Base-by-base conservation (phyloP, 2,113 vertebrate species). In the Rhinopomastus cyanomelas region DNA sequence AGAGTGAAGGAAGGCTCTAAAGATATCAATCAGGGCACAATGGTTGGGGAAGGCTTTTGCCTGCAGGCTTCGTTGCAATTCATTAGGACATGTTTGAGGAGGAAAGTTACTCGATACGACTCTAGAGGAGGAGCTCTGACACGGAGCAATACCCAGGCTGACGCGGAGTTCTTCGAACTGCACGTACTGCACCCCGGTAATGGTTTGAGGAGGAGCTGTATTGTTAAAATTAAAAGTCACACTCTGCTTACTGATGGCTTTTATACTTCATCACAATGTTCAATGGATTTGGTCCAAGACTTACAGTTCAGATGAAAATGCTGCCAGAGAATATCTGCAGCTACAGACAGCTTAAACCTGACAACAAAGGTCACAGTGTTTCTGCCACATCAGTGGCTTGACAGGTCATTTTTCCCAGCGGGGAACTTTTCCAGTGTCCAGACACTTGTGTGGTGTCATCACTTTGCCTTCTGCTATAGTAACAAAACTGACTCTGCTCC, bases 1-100 rank as follows among this genome's bases (percentile, higher is more conserved):
- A 0, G 5, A 59, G 84, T 60, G 81, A 77, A 82, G 87, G 78
- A 82, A 85, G 68, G 84, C 37, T 87, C 48, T 77, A 20, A 90
- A 94, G 86, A 65, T 62, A 86, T 95, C 85, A 68, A 53, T 92
- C 90, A 85, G 66, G 64, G 76, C 21, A 83, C 2, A 91, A n/a
- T 29, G 78, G 44, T 16, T 42, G 37, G 60, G 66, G 66, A 87
- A 79, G 77, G 86, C 18, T 90, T 95, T 55, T 88, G 91, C 90
- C 88, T 96, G 88, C 92, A 88, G 92, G 88, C 80, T 92, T 84
- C 66, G 11, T 74, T 92, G 66, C 78, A 81, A 90, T 93, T 91
- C 84, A 60, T 88, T 26, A 65, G 82, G 69, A 75, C 44, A 1
- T 3, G 73, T 79, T 81, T 0, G 11, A 59, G 93, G 83, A 88